Conservation (phyloP, 2,797 vertebrate species). For the Mycteria americana region DNA sequence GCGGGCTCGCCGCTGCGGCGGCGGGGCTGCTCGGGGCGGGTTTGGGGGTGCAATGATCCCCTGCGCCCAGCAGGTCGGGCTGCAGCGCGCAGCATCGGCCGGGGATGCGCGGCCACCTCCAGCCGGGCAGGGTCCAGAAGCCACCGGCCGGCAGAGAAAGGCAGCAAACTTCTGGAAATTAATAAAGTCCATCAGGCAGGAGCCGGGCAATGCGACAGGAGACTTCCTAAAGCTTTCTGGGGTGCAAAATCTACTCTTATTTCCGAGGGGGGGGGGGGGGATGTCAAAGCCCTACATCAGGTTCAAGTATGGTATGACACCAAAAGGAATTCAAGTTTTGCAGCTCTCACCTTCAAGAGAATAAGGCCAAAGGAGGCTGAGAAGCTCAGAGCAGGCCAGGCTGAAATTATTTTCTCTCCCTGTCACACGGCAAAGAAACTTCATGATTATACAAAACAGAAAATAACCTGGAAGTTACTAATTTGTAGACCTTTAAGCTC, state of each 20-base stretch:
- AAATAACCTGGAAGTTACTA: neutral
- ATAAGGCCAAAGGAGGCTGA: neutral
- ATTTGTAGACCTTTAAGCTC: neutral
- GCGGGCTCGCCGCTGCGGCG: too few relatives aligned
- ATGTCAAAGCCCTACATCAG: neutral
- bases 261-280: neutral
- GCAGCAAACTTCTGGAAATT: too few relatives aligned
- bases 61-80: constrained; percentile 76
- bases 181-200: neutral
- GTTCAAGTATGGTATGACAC: neutral
- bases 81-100: constrained; percentile 69
- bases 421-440: neutral
- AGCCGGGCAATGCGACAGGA: neutral
- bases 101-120: too few relatives aligned
- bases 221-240: neutral
- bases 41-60: constrained; percentile 24
- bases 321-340: neutral
- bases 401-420: neutral
- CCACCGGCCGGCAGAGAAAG: too few relatives aligned
- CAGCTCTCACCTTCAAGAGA: neutral
- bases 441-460: neutral
- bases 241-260: neutral
- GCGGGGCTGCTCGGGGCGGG: too few relatives aligned
- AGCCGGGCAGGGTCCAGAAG: too few relatives aligned
- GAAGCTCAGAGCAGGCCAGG: neutral